phyloP scores from a whole-genome alignment of 2,797 vertebrate genomes.

The Leptatherina wallacei region DNA sequence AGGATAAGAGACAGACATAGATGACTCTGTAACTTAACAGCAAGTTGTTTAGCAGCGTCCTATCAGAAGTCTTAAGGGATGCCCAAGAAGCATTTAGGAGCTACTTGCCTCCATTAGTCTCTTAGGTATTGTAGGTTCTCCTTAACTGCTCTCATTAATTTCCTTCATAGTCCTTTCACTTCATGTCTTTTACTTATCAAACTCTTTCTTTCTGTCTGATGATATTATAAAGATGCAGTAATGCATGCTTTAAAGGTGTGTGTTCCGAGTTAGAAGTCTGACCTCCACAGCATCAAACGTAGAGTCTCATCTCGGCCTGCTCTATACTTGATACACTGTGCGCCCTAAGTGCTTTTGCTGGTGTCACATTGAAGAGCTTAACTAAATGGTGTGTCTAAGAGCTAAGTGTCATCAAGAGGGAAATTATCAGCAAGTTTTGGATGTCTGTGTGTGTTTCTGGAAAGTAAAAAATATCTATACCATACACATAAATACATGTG shows the following conservation, averaged over 20 bases:
- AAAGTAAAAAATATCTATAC: not conserved
- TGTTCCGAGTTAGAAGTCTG: conserved; percentile 18
- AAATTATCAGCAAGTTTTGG: conserved; percentile 12
- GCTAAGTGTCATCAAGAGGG: conserved; percentile 9
- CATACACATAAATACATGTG: conserved; percentile 20
- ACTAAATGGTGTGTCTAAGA: conserved; percentile 30
- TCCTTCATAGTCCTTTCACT: not conserved
- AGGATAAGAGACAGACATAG: not conserved
- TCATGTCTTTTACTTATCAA: not conserved
- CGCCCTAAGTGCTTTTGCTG: conserved; percentile 11
- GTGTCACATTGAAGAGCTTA: conserved; percentile 31
- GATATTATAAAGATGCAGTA: conserved; percentile 4
- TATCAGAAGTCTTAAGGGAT: conserved; percentile 25
- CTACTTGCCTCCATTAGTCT: conserved; percentile 2
- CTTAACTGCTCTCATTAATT: conserved; percentile 22
- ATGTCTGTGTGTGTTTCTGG: conserved; percentile 1
- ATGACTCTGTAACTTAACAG: not conserved
- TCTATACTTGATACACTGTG: conserved; percentile 25
- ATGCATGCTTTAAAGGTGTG: conserved; percentile 11
- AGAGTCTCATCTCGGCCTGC: conserved; percentile 17
- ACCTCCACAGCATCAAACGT: conserved; percentile 35
- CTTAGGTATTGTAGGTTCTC: conserved; percentile 34
- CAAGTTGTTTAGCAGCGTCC: conserved; percentile 21
- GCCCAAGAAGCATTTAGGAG: conserved; percentile 20
- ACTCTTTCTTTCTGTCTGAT: not conserved